These are phyloP conservation scores for Tetramorium alpestre DNA, from an alignment of 1,140 invertebrate genomes.

Conservation along the genomic window DNA sequence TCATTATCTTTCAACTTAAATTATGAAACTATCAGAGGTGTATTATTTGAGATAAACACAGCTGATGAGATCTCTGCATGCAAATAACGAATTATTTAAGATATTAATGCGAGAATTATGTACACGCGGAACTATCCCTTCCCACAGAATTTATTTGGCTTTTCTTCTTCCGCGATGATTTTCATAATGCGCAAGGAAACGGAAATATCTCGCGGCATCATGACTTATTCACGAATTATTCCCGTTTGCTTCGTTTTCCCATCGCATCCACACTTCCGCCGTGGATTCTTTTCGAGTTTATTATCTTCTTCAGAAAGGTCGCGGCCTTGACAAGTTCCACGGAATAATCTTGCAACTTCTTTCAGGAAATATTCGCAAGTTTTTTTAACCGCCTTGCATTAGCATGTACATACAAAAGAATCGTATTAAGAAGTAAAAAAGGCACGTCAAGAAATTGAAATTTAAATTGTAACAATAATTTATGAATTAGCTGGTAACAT, in stretches of 20 bases:
- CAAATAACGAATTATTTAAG: neutral
- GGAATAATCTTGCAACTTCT: conserved; percentile 6
- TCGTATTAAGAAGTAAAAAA: neutral
- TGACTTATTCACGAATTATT: conserved; percentile 52
- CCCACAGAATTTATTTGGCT: conserved; percentile 18
- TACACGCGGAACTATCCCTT: neutral
- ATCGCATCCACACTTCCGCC: neutral
- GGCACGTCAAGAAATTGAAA: neutral
- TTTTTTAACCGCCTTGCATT: neutral
- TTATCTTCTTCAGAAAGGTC: conserved; percentile 22
- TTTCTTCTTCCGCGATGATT: conserved; percentile 48
- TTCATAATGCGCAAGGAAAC: conserved; percentile 32
- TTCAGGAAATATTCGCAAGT: neutral
- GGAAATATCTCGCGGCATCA: conserved; percentile 32
- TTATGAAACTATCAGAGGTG: neutral
- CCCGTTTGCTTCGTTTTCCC: conserved; percentile 34
- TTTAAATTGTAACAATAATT: neutral
- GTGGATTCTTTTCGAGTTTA: conserved; percentile 20
- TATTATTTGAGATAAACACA: neutral
- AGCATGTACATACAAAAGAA: neutral
- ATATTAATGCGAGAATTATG: neutral
- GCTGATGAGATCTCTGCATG: neutral
- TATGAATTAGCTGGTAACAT: neutral
- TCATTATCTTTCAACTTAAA: neutral
- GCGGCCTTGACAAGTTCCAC: conserved; percentile 23